Evolutionary conservation across 2,888 invertebrate genomes (phyloP).

Genomic region (Lasiommata megera): DNA sequence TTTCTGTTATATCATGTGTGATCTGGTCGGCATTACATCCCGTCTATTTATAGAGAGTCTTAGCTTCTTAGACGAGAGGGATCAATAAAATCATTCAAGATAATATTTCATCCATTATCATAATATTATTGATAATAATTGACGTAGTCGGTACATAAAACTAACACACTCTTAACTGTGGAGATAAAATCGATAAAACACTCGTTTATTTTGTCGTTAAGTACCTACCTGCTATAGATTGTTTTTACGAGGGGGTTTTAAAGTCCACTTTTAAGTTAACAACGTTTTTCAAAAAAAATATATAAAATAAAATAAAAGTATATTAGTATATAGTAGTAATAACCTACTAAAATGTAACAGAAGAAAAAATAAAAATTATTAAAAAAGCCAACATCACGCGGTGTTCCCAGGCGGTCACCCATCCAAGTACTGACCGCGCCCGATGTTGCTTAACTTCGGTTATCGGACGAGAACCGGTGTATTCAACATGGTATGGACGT

Average conservation of each 20-base stretch:
- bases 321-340: too few relatives aligned
- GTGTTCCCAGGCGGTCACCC: conserved; percentile 60
- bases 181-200: too few relatives aligned
- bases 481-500: conserved; percentile 51
- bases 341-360: too few relatives aligned
- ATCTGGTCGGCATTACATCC: neutral
- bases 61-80: neutral
- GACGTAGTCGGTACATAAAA: neutral
- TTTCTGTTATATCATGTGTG: too few relatives aligned
- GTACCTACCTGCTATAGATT: too few relatives aligned
- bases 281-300: too few relatives aligned
- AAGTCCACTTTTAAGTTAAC: too few relatives aligned
- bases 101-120: neutral
- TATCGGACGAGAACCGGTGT: conserved; percentile 55
- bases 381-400: conserved; percentile 53
- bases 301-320: too few relatives aligned
- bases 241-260: too few relatives aligned
- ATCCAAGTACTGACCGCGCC: conserved; percentile 57
- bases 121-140: neutral
- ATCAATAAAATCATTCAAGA: neutral
- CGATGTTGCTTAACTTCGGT: conserved; percentile 55
- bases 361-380: too few relatives aligned
- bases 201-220: too few relatives aligned
- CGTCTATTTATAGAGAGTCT: neutral
- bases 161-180: too few relatives aligned